Evolutionary conservation across 2,113 vertebrate genomes (phyloP).

Genomic region (Fregetta grallaria): DNA sequence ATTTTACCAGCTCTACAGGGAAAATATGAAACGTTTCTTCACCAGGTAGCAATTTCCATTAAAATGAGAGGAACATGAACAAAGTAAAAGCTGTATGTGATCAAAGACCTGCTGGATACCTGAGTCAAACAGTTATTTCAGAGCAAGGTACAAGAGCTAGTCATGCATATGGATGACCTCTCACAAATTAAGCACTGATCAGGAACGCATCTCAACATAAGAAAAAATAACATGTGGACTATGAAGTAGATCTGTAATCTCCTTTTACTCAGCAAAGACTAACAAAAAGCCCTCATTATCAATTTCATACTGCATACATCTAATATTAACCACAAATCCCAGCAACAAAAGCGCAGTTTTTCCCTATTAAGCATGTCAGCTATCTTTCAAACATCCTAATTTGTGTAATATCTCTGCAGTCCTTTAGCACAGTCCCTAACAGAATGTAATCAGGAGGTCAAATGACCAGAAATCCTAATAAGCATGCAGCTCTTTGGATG

Average conservation of each 20-base stretch:
- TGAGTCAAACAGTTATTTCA: slow-evolving; percentile 44
- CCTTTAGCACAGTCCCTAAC: not conserved
- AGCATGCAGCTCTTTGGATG: not conserved
- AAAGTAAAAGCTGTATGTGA: slow-evolving; percentile 32
- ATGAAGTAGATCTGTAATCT: not conserved
- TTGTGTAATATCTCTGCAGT: slow-evolving; percentile 7
- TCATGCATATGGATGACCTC: slow-evolving; percentile 67
- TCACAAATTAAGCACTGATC: slow-evolving; percentile 61
- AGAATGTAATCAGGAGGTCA: not conserved
- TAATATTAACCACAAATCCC: not conserved
- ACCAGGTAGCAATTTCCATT: not conserved
- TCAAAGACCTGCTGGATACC: slow-evolving; percentile 58
- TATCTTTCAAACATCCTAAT: not conserved
- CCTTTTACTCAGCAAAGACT: not conserved
- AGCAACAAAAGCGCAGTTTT: not conserved
- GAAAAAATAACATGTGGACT: not conserved
- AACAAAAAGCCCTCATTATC: not conserved
- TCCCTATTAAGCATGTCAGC: not conserved
- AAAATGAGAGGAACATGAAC: slow-evolving; percentile 24
- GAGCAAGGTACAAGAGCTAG: slow-evolving; percentile 41
- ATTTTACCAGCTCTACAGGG: slow-evolving; percentile 14
- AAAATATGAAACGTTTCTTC: slow-evolving; percentile 20
- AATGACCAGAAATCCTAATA: not conserved
- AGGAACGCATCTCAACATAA: slow-evolving; percentile 7
- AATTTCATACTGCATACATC: not conserved